These are phyloP conservation scores for Rhynchophorus ferrugineus DNA, from an alignment of 1,140 invertebrate species.

Conservation along the genomic window DNA sequence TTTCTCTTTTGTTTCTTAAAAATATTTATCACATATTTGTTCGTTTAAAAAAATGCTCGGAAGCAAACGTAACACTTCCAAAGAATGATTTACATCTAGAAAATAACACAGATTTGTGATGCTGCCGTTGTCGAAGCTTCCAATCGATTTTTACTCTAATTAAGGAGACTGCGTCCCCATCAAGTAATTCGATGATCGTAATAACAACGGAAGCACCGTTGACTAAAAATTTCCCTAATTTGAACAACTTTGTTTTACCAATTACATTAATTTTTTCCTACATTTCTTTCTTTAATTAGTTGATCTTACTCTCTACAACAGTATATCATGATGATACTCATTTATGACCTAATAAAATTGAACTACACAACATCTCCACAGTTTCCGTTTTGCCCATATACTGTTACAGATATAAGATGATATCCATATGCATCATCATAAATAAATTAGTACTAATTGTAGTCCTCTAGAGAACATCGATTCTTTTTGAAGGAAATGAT, in stretches of 20 bases:
- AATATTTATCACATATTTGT: conserved; percentile 17
- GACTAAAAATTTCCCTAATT: background rate
- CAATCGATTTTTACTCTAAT: background rate
- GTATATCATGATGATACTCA: too few species aligned
- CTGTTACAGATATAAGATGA: too few species aligned
- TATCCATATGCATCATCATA: too few species aligned
- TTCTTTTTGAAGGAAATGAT: too few species aligned
- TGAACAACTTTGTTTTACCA: background rate
- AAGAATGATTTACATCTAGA: background rate
- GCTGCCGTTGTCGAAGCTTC: background rate
- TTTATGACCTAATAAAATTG: too few species aligned
- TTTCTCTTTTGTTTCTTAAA: conserved; percentile 10
- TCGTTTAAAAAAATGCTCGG: conserved; percentile 11
- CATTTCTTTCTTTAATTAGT: too few species aligned
- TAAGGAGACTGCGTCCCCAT: background rate
- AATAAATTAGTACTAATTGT: too few species aligned
- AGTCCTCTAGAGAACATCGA: too few species aligned
- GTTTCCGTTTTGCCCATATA: too few species aligned
- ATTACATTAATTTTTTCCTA: background rate
- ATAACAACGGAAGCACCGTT: background rate
- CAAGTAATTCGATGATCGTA: too few species aligned
- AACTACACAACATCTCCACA: too few species aligned
- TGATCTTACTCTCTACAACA: too few species aligned
- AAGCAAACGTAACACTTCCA: background rate
- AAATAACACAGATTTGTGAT: background rate